Evolutionary conservation across 2,113 vertebrate genomes (phyloP).

Genomic region (Oncorhynchus keta): DNA sequence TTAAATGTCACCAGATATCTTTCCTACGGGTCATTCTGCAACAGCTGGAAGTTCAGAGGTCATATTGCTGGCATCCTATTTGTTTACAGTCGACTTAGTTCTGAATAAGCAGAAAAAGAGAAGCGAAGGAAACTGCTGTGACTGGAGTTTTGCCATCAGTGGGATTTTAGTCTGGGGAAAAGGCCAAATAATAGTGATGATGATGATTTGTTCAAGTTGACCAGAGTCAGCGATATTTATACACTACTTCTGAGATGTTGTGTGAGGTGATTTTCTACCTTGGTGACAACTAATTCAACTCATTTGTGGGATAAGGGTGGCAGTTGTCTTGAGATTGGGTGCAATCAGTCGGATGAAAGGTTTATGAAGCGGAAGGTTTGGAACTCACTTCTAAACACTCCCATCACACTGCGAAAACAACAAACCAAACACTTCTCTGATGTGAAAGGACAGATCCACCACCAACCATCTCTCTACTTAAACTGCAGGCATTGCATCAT

Average conservation of each 20-base stretch:
- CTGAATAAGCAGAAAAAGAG: too few relatives aligned
- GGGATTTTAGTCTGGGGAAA: conserved; percentile 12
- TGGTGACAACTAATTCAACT: too few relatives aligned
- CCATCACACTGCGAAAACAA: not conserved
- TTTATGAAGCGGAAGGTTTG: too few relatives aligned
- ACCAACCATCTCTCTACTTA: too few relatives aligned
- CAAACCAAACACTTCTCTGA: too few relatives aligned
- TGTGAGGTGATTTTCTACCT: not conserved
- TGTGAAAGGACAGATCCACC: too few relatives aligned
- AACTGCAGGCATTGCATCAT: too few relatives aligned
- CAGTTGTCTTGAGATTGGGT: too few relatives aligned
- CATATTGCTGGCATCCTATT: conserved; percentile 33
- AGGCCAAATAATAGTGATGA: conserved; percentile 14
- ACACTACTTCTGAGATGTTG: not conserved
- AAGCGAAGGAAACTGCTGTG: not conserved
- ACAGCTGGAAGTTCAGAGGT: conserved; percentile 19
- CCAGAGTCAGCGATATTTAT: not conserved
- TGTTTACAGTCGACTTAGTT: not conserved
- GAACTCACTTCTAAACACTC: not conserved
- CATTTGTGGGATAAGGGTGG: too few relatives aligned
- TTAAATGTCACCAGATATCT: not conserved
- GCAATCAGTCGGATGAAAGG: too few relatives aligned
- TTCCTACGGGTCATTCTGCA: not conserved
- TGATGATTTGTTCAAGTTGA: not conserved
- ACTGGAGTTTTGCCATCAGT: not conserved